Conservation (phyloP, 1,140 invertebrate genomes). For the Rhagoletis pomonella region DNA sequence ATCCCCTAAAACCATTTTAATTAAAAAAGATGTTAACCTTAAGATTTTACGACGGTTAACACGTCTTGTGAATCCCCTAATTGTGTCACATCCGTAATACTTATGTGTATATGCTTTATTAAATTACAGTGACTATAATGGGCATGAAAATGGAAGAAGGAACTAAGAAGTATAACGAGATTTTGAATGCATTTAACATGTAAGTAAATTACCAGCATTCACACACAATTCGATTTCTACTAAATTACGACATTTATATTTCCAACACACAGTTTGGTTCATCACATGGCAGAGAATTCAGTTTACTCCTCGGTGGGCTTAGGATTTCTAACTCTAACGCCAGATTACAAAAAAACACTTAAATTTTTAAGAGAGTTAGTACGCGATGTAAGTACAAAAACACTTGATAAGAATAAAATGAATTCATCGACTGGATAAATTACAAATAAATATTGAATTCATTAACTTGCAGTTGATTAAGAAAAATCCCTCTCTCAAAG, state of each 20-base stretch:
- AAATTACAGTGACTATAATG: conserved; percentile 45
- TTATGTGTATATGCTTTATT: neutral
- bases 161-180: neutral
- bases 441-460: too few relatives aligned
- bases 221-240: too few relatives aligned
- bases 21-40: too few relatives aligned
- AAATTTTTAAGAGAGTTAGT: neutral
- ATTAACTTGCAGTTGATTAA: neutral
- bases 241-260: too few relatives aligned
- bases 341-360: neutral
- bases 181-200: neutral
- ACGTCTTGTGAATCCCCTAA: too few relatives aligned
- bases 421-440: too few relatives aligned
- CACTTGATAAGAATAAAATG: too few relatives aligned
- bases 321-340: neutral
- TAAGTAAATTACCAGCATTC: neutral
- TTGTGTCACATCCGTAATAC: too few relatives aligned
- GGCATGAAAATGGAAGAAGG: conserved; percentile 14
- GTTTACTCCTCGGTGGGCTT: neutral
- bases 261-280: neutral
- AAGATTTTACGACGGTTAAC: too few relatives aligned
- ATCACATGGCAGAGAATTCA: neutral
- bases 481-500: neutral
- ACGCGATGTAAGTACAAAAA: neutral
- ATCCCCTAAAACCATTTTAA: too few relatives aligned